Base-by-base conservation (phyloP, 2,888 invertebrate species). In the Campoplex nolae region DNA sequence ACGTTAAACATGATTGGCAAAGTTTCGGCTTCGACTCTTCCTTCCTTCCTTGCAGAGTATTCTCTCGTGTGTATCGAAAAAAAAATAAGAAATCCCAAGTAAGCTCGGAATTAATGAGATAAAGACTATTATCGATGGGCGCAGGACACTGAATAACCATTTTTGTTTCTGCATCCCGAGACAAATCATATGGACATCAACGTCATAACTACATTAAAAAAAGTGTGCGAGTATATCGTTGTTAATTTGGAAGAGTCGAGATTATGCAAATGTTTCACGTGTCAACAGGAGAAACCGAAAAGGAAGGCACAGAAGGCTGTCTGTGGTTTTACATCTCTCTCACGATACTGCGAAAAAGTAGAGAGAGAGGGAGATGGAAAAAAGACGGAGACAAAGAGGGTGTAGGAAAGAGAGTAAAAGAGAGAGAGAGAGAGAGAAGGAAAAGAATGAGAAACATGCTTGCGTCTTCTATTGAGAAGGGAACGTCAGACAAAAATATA, bases 341-440 rank as follows among this genome's bases (percentile, higher is more conserved):
- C 75, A 74, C 74, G 83, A 74, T 74, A 74, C 54, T 51, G 51
- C 28, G 16, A 28, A 58, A 75, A 74, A 92, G 75, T 95, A 95
- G 90, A 95, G 95, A 90, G 95, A 95, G 91, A 95, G 95, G 91
- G 94, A 93, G 89, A 82, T 0, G 23, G 65, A 54, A 77, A n/a
- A 77, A 62, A 95, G 90, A 95, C 95, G 90, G 95, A 95, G 91
- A 86, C 32, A 32, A 62, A 62, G 32, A 91, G 90, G 93, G 95
- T 94, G 91, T 95, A 95, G 92, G 94, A 94, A 32, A 95, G 95
- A 95, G 67, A 54, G 23, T 23, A 58, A 95, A 90, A 95, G 95
- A 95, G 90, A 95, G 95, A 90, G 95, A 95, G 91, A 95, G 95
- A 91, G 94, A 93, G 89, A 82, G 93, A 95, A 75, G 67, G 45